Evolutionary conservation across 1,140 invertebrate species (phyloP).

Genomic region (Drosophila sproati): DNA sequence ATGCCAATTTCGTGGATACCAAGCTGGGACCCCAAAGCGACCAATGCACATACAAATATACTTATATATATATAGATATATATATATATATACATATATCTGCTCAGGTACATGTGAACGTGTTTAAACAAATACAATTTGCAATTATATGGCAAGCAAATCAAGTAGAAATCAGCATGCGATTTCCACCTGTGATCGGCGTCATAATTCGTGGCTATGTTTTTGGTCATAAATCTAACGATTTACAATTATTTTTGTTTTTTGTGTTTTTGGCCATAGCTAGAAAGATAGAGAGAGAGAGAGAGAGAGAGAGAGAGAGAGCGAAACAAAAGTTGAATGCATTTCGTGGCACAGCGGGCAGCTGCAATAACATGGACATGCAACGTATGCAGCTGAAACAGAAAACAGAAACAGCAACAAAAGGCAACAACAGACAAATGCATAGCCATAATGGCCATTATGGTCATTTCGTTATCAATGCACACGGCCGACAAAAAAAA

Average conservation of each 20-base stretch:
- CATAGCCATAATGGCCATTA: slow-evolving; percentile 73
- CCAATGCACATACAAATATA: slow-evolving; percentile 20
- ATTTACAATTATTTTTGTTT: slow-evolving; percentile 77
- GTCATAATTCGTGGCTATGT: slow-evolving; percentile 80
- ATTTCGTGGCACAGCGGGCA: slow-evolving; percentile 79
- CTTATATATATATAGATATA: not conserved
- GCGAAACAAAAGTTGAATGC: slow-evolving; percentile 52
- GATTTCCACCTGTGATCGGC: slow-evolving; percentile 81
- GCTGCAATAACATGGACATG: slow-evolving; percentile 58
- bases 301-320: slow-evolving; percentile 27
- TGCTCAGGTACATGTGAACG: slow-evolving; percentile 47
- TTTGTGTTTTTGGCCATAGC: slow-evolving; percentile 5
- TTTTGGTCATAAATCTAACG: slow-evolving; percentile 80
- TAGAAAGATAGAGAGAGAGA: not conserved
- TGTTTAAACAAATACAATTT: slow-evolving; percentile 83
- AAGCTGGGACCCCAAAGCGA: slow-evolving; percentile 19
- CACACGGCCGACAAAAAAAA: slow-evolving; percentile 34
- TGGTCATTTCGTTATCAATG: slow-evolving; percentile 77
- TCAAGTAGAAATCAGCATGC: slow-evolving; percentile 81
- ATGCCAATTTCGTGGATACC: slow-evolving; percentile 62
- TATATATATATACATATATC: slow-evolving; percentile 13
- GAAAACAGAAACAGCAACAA: slow-evolving; percentile 44
- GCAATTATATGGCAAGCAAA: slow-evolving; percentile 81
- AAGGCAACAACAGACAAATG: slow-evolving; percentile 48
- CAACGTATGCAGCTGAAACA: slow-evolving; percentile 24